Evolutionary conservation across 2,113 vertebrate species (phyloP).

Genomic region (Drymodes brunneopygia): DNA sequence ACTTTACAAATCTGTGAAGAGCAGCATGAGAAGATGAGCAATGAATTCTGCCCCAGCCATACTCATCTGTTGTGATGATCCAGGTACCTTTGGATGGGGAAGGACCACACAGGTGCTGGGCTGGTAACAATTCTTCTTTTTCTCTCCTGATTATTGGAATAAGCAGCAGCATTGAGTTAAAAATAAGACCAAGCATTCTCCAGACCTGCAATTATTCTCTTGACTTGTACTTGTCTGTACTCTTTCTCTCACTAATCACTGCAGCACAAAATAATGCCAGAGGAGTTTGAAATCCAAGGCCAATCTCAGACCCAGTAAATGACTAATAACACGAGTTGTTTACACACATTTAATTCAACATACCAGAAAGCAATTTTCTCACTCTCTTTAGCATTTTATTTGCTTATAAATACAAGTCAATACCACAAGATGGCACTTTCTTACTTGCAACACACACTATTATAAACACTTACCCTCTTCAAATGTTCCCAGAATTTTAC

Average conservation of each 20-base stretch:
- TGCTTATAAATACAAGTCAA: constrained; percentile 79
- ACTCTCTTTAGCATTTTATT: constrained; percentile 78
- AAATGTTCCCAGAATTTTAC: constrained; percentile 68
- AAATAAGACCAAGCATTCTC: background rate
- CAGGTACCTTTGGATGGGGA: background rate
- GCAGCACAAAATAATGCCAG: background rate
- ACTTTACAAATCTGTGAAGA: background rate
- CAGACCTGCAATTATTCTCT: background rate
- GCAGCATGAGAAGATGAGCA: background rate
- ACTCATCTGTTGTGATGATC: background rate
- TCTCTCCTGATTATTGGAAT: background rate
- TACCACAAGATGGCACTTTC: constrained; percentile 82
- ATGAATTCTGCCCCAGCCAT: background rate
- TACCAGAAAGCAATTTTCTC: constrained; percentile 31
- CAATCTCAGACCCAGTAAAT: background rate
- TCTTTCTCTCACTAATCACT: background rate
- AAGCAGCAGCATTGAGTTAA: background rate
- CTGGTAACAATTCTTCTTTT: background rate
- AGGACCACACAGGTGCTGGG: fast-evolving
- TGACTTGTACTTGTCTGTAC: background rate
- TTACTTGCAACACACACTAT: constrained; percentile 71
- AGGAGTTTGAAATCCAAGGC: background rate
- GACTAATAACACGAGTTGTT: background rate
- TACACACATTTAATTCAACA: constrained; percentile 49
- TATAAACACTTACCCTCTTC: constrained; percentile 74